A percentile compares a stretch with the other conserved stretches of the same genome.
phyloP scores from a whole-genome alignment of 2,888 invertebrate species.

The Nomada hirtipes region DNA sequence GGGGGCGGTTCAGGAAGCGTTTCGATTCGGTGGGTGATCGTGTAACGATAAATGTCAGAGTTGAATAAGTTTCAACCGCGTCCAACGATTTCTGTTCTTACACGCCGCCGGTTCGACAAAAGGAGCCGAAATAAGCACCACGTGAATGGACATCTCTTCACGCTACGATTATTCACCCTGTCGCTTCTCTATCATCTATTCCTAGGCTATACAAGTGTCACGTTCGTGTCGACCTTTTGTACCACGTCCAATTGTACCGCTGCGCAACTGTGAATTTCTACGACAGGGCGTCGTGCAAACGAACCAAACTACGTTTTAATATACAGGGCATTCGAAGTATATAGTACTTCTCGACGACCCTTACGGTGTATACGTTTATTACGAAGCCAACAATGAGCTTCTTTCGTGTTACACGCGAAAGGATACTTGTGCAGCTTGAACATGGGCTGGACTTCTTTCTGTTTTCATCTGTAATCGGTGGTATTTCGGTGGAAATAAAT shows the following conservation, averaged over 20 bases:
- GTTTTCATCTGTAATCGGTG: neutral
- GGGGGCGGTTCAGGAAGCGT: constrained; percentile 21
- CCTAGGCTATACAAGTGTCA: constrained; percentile 33
- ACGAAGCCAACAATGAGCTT: constrained; percentile 31
- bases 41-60: constrained; percentile 52
- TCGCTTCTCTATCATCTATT: constrained; percentile 48
- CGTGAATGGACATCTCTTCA: constrained; percentile 30
- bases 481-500: neutral
- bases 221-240: constrained; percentile 37
- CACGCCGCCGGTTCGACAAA: constrained; percentile 14
- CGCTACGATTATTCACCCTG: constrained; percentile 47
- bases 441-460: constrained; percentile 12
- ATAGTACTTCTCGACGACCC: constrained; percentile 3
- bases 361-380: constrained; percentile 19
- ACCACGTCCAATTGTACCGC: neutral
- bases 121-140: constrained; percentile 40
- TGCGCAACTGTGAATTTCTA: neutral
- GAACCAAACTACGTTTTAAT: constrained; percentile 13
- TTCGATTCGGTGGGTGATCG: constrained; percentile 38
- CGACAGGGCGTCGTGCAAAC: constrained; percentile 13
- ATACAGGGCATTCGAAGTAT: constrained; percentile 17
- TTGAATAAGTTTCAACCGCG: constrained; percentile 25
- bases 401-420: constrained; percentile 61
- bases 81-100: constrained; percentile 28
- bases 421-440: constrained; percentile 42